phyloP scores from a whole-genome alignment of 2,888 invertebrate genomes.

The Trichacis sp. region DNA sequence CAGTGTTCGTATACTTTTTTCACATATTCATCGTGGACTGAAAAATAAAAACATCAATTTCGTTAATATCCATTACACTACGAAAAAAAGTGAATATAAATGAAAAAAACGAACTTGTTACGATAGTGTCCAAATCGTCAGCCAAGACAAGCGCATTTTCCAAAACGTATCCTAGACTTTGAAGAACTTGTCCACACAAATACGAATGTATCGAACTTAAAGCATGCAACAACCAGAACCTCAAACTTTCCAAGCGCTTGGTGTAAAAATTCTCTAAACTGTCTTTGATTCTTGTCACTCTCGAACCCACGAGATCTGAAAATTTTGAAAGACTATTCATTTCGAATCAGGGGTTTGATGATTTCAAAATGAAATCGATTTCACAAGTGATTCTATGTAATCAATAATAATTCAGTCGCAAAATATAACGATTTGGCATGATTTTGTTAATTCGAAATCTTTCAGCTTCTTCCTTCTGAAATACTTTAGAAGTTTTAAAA shows the following conservation, averaged over 20 bases:
- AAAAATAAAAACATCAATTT: constrained; percentile 5
- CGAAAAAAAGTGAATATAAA: constrained; percentile 13
- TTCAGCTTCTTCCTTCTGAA: too few relatives aligned
- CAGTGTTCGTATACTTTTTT: constrained; percentile 64
- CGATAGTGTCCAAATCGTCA: constrained; percentile 60
- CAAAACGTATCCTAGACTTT: constrained; percentile 61
- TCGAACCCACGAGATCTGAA: constrained; percentile 56
- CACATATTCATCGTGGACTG: constrained; percentile 64
- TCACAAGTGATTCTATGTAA: too few relatives aligned
- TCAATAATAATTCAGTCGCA: too few relatives aligned
- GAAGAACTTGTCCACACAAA: constrained; percentile 70
- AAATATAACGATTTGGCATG: too few relatives aligned
- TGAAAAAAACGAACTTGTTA: constrained; percentile 49
- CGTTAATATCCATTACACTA: neutral
- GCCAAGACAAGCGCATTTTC: constrained; percentile 58
- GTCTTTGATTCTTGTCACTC: constrained; percentile 45
- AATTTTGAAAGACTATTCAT: constrained; percentile 40
- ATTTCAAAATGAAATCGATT: too few relatives aligned
- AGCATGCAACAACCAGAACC: constrained; percentile 72
- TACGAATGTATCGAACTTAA: constrained; percentile 71
- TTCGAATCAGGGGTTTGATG: neutral
- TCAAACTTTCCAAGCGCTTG: constrained; percentile 70
- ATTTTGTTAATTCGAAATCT: too few relatives aligned
- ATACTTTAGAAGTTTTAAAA: too few relatives aligned
- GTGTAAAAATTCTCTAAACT: constrained; percentile 58